These are phyloP conservation scores for Beroe ovata DNA, from an alignment of 37 sponge, comb jelly and placozoan species.

Conservation along the genomic window DNA sequence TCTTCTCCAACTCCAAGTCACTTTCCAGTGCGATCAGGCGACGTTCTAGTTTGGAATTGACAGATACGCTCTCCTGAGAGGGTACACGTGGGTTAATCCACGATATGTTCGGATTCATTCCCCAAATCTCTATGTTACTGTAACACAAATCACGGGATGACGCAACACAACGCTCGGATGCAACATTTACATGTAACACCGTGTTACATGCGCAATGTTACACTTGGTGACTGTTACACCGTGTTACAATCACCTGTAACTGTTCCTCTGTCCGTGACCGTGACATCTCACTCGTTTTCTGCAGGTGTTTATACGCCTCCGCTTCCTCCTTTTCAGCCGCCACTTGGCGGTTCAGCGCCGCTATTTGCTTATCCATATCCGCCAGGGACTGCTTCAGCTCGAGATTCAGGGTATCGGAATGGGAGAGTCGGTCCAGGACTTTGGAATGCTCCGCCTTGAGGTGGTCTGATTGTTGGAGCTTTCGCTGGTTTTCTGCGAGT, in stretches of 20 bases:
- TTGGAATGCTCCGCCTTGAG: constrained; percentile 26
- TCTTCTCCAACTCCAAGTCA: constrained; percentile 47
- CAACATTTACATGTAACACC: no score
- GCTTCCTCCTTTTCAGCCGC: constrained; percentile 54
- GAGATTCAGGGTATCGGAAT: constrained; percentile 13
- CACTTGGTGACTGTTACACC: no score
- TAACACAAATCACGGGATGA: no score
- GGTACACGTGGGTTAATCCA: no score
- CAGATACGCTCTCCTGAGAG: not conserved
- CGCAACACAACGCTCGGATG: no score
- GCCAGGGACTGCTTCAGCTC: constrained; percentile 27
- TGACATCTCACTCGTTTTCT: constrained; percentile 63
- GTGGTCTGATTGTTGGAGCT: not conserved
- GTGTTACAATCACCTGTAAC: not conserved
- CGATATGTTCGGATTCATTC: no score
- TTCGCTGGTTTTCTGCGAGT: not conserved
- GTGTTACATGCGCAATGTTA: no score
- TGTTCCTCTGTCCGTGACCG: constrained; percentile 23
- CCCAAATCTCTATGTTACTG: no score
- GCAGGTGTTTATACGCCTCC: constrained; percentile 63
- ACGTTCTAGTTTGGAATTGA: not conserved
- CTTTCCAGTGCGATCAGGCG: not conserved
- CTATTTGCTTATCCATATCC: constrained; percentile 55
- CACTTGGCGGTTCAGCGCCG: constrained; percentile 28
- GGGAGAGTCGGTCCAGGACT: constrained; percentile 26